Evolutionary conservation across 2,113 vertebrate species (phyloP).

Genomic region (Callopanchax toddi): DNA sequence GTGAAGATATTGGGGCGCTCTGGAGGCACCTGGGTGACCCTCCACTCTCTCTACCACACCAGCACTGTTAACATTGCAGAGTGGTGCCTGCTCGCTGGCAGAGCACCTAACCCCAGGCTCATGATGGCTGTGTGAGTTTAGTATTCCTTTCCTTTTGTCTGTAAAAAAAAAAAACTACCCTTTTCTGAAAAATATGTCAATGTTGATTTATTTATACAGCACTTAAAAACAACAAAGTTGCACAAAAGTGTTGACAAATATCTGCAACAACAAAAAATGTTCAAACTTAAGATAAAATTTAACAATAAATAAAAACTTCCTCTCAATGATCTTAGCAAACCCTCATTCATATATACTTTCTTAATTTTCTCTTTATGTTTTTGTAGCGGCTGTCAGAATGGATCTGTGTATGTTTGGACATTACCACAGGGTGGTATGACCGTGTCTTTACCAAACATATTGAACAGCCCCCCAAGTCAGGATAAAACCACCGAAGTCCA

Average conservation of each 20-base stretch:
- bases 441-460: slow-evolving; percentile 72
- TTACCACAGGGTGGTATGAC: slow-evolving; percentile 78
- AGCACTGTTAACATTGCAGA: slow-evolving; percentile 72
- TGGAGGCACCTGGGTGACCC: slow-evolving; percentile 71
- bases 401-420: slow-evolving; percentile 83
- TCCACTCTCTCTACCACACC: slow-evolving; percentile 78
- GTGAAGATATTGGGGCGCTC: slow-evolving; percentile 78
- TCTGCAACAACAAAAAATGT: no score
- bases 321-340: background rate
- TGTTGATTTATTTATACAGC: no score
- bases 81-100: slow-evolving; percentile 81
- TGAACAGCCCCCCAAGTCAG: slow-evolving; percentile 60
- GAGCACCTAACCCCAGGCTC: slow-evolving; percentile 74
- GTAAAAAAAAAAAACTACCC: no score
- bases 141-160: background rate
- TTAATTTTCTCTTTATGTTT: slow-evolving; percentile 14
- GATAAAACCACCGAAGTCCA: slow-evolving; percentile 66
- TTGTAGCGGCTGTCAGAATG: slow-evolving; percentile 82
- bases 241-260: no score
- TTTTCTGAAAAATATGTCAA: no score
- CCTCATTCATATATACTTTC: background rate
- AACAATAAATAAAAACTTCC: background rate
- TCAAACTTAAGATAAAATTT: no score
- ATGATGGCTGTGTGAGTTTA: slow-evolving; percentile 82
- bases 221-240: no score